A percentile compares a stretch with the other conserved stretches of the same genome.
Evolutionary conservation across 2,113 vertebrate genomes (phyloP).

Genomic region (Halichoeres trimaculatus): DNA sequence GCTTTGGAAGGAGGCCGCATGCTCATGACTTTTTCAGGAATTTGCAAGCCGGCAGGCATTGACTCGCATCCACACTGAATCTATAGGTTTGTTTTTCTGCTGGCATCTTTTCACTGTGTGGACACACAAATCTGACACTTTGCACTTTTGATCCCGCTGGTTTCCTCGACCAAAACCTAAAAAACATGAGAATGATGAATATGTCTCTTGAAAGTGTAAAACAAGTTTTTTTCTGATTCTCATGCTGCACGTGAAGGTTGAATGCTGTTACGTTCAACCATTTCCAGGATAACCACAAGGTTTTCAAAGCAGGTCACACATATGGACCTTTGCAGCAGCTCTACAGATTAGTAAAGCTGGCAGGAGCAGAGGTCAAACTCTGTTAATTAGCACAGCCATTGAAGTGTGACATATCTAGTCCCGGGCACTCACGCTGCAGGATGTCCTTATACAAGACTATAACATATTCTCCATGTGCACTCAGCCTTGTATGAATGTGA

Average conservation of each 20-base stretch:
- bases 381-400: slow-evolving; percentile 49
- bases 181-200: background rate
- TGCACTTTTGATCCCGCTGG: background rate
- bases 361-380: slow-evolving; percentile 48
- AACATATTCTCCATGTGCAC: slow-evolving; percentile 1
- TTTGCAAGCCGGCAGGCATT: too few species aligned
- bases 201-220: background rate
- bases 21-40: slow-evolving; percentile 1
- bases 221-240: background rate
- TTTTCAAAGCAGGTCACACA: background rate
- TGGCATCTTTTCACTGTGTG: background rate
- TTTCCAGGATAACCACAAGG: background rate
- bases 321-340: slow-evolving; percentile 19
- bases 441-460: slow-evolving; percentile 6
- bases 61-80: too few species aligned
- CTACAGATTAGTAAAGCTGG: slow-evolving; percentile 31
- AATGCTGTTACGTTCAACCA: background rate
- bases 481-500: slow-evolving; percentile 1
- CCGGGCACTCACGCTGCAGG: background rate
- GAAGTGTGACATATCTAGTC: slow-evolving; percentile 38
- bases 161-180: background rate
- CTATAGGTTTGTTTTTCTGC: background rate
- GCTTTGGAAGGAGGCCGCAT: background rate
- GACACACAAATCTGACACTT: background rate
- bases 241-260: background rate